phyloP scores from a whole-genome alignment of 2,113 vertebrate species.

The Orthonyx spaldingii region DNA sequence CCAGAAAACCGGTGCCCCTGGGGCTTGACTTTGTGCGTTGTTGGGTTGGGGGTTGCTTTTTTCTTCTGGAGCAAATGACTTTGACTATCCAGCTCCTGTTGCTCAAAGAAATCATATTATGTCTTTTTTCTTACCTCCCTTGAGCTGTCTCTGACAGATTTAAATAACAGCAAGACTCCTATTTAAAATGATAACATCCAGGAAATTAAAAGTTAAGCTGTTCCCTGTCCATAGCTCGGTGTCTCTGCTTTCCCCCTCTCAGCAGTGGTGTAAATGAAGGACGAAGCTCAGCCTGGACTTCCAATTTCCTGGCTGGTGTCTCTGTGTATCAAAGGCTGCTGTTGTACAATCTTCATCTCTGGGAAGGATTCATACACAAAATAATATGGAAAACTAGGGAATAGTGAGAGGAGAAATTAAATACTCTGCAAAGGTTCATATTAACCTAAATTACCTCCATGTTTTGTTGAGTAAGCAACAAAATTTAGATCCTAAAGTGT shows the following conservation, averaged over 20 bases:
- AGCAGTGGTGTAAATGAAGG: not conserved
- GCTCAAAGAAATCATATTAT: not conserved
- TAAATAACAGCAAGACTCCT: slow-evolving; percentile 30
- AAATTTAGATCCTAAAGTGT: not conserved
- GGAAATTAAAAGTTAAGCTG: slow-evolving; percentile 61
- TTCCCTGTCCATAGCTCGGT: not conserved
- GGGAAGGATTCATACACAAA: not conserved
- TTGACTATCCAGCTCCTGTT: not conserved
- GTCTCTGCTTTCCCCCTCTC: not conserved
- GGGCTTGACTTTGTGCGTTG: not conserved
- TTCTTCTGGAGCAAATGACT: not conserved
- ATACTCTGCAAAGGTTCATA: not conserved
- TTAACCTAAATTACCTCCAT: not conserved
- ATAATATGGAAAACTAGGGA: not conserved
- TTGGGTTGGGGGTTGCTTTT: not conserved
- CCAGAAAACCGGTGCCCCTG: not conserved
- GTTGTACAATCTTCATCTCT: not conserved
- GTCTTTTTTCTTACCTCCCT: not conserved
- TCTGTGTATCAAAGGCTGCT: not conserved
- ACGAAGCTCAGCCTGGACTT: not conserved
- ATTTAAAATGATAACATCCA: slow-evolving; percentile 36
- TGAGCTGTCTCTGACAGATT: not conserved
- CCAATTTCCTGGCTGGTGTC: slow-evolving; percentile 37
- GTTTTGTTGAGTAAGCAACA: not conserved
- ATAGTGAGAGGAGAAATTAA: not conserved